Evolutionary conservation across 2,888 invertebrate genomes (phyloP), one percentile per base, ranked within the genome.

Genomic region (Microctonus aethiopoides): DNA sequence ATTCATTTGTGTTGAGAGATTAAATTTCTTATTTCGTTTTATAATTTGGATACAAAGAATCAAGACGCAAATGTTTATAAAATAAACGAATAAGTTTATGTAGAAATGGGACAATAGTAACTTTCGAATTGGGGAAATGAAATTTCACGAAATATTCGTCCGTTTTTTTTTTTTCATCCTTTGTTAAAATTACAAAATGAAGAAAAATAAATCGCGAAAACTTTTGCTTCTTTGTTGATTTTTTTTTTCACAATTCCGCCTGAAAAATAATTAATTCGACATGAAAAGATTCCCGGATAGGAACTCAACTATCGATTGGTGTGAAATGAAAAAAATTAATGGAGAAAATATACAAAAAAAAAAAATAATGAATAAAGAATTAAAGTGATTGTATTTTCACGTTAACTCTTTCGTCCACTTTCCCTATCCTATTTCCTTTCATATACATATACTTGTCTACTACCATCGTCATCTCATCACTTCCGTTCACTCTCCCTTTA

Each of bases 1-100:
- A 69, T 63, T 46, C 46, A 46, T 72, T 65, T 82, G 79, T 80
- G 77, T 79, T 79, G 78, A 81, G 80, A 77, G 80, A 79, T 82
- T 83, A 83, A 82, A 81, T 80, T 78, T 76, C 81, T 81, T 80
- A 81, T 74, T 74, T 46, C 16, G 46, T 46, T 10, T 26, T 64
- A 13, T 26, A 51, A 9, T 62, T n/a, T 20, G 34, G n/a, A 56
- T 10, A 36, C 29, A 54, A 39, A 56, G 39, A 54, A 36, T 24
- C 16, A 22, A 29, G 11, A 62, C 2, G 32, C 5, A 11, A n/a
- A n/a, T n/a, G n/a, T n/a, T n/a, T n/a, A n/a, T n/a, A n/a, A n/a
- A n/a, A n/a, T n/a, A n/a, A n/a, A n/a, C 10, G 20, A 29, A 56
- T 39, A 39, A 39, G 39, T 39, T 39, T 39, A 3, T 39, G 39